These are phyloP conservation scores for Martes martes DNA, from an alignment of 2,113 vertebrate genomes.

Conservation along the genomic window DNA sequence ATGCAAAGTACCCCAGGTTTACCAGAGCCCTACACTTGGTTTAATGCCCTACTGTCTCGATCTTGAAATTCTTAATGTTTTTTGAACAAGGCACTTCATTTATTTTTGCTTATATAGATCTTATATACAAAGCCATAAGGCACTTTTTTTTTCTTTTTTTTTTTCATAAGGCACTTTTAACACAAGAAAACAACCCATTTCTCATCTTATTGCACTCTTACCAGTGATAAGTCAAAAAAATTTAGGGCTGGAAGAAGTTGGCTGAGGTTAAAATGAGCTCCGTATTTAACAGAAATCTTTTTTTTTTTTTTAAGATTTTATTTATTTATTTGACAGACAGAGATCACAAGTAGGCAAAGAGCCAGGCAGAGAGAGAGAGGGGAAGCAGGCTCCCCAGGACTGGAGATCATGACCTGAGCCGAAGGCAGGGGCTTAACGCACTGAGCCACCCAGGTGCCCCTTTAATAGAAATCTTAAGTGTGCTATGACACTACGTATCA, in stretches of 20 bases:
- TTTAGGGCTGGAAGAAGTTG: background rate
- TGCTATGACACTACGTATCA: background rate
- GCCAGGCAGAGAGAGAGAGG: too few species aligned
- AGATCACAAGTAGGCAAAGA: too few species aligned
- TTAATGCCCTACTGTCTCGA: background rate
- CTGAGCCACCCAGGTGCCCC: too few species aligned
- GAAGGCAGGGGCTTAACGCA: too few species aligned
- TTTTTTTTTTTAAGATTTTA: too few species aligned
- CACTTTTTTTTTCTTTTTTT: background rate
- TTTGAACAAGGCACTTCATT: background rate
- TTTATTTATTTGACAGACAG: too few species aligned
- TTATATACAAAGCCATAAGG: background rate
- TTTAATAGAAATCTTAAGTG: slow-evolving; percentile 27
- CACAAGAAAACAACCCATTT: background rate
- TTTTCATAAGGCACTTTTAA: background rate
- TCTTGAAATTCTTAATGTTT: background rate
- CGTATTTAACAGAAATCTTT: slow-evolving; percentile 1
- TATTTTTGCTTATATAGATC: background rate
- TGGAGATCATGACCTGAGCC: too few species aligned
- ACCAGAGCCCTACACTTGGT: background rate
- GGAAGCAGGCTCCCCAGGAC: too few species aligned
- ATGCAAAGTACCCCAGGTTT: background rate
- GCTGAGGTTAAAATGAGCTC: background rate
- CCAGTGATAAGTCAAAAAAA: background rate
- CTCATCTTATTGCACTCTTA: background rate